Evolutionary conservation across 1,140 invertebrate genomes (phyloP), one percentile per base, ranked within the genome.

Genomic region (Micrasema longulum): DNA sequence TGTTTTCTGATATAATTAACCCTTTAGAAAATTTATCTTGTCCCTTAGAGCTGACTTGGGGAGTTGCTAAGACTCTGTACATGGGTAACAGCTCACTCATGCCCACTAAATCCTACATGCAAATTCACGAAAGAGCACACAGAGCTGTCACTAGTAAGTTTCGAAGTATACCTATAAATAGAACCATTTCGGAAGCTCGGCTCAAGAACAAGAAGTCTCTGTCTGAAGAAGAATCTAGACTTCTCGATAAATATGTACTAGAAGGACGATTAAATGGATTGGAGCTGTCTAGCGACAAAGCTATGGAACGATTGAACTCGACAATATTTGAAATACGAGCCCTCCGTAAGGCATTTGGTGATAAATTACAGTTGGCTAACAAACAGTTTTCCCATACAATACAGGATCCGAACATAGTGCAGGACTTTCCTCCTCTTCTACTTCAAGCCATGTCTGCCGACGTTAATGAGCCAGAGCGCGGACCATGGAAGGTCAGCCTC

Each of bases 191-290:
- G 80, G 87, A 87, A 83, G 87, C 88, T 43, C 84, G 84, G 71
- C 82, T 86, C 79, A 76, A 81, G n/a, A 76, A 87, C 7, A 31
- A 87, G 35, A 82, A 87, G 35, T 83, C 88, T 68, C 80, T 92
- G 7, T 88, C 85, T 16, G 88, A 91, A 72, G 89, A 91, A 80
- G 88, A 95, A 81, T 85, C 86, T 53, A 86, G 92, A 73, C 78
- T 97, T 26, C 79, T 96, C 14, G 83, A 90, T 45, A 95, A 95
- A 82, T 95, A 91, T 82, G 77, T 92, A 48, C 79, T 95, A 2
- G 95, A 97, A 86, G 93, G 91, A 20, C 90, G 88, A 78, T 83
- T 96, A 5, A 94, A 94, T 84, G 95, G 95, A 0, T 80, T 95
- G 12, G 84, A 84, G 69, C 79, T 87, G 1, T 31, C 84, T 74